phyloP scores from a whole-genome alignment of 2,888 invertebrate species.

The Meteorus colon region DNA sequence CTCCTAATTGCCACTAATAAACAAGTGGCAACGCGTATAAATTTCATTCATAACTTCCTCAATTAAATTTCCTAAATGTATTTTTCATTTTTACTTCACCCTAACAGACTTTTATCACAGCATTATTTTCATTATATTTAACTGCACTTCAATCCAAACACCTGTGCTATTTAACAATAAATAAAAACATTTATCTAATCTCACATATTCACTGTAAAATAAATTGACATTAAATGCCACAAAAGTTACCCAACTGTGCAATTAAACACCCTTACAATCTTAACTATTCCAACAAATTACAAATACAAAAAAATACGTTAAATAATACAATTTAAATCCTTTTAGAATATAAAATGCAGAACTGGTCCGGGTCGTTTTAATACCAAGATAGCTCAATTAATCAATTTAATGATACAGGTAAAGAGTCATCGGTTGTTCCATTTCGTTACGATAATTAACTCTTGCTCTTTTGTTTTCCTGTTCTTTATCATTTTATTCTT shows the following conservation, averaged over 20 bases:
- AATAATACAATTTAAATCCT: not conserved
- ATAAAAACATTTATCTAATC: not conserved
- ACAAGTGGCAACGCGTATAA: slow-evolving; percentile 19
- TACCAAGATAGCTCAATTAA: slow-evolving; percentile 10
- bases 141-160: slow-evolving; percentile 47
- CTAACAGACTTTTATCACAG: slow-evolving; percentile 28
- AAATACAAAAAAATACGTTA: not conserved
- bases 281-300: not conserved
- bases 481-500: slow-evolving; percentile 8
- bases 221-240: not conserved
- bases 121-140: slow-evolving; percentile 34
- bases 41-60: slow-evolving; percentile 8
- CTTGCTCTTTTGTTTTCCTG: not conserved
- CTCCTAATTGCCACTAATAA: slow-evolving; percentile 29
- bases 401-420: slow-evolving; percentile 26
- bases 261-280: slow-evolving; percentile 5
- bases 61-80: slow-evolving; percentile 23
- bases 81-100: slow-evolving; percentile 32
- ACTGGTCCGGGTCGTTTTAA: not conserved
- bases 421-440: slow-evolving; percentile 18
- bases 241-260: not conserved
- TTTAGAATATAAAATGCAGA: not conserved
- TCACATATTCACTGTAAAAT: not conserved
- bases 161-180: slow-evolving; percentile 10
- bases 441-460: slow-evolving; percentile 31